Base-by-base conservation (phyloP, 2,888 invertebrate species). In the Bugula neritina region DNA sequence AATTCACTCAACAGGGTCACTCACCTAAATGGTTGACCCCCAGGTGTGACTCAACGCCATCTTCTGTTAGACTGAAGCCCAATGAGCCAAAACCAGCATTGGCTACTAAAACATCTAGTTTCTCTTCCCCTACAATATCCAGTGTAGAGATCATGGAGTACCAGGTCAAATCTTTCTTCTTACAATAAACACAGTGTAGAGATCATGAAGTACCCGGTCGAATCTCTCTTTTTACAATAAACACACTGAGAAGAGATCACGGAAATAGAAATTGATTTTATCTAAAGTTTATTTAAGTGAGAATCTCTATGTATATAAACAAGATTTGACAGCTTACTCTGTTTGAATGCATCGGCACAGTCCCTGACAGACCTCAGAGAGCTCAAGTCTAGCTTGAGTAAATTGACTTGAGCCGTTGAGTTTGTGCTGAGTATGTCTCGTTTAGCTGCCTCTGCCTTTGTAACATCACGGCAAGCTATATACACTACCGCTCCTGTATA, bases 41-140 rank as follows among this genome's bases (percentile, higher is more conserved):
- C 3, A 55, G 55, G 21, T 55, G 55, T 25, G 13, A n/a, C n/a
- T 55, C 55, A 3, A 55, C 55, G n/a, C 55, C 55, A 55, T 55
- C 55, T 55, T 55, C 55, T n/a, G n/a, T 55, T 23, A 55, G 55
- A 13, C n/a, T 5, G n/a, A 5, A 55, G 13, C 3, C n/a, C 5
- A 55, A 55, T 55, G 55, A 55, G 5, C 55, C 55, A 55, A 55
- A 55, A 5, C 55, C 55, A 55, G 55, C 55, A n/a, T 55, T 55
- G n/a, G 55, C 55, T 23, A 55, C 55, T 13, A 55, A 23, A 5
- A 55, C 3, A 25, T 55, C 55, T 25, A 55, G 55, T 55, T 55
- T 55, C 5, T n/a, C n/a, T 55, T 55, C 55, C 25, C n/a, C 55
- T 55, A 55, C 23, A 52, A 55, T 55, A 55, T 23, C 5, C 3